These are phyloP conservation scores for Rhizomys pruinosus DNA, from an alignment of 2,113 vertebrate genomes.

Conservation along the genomic window DNA sequence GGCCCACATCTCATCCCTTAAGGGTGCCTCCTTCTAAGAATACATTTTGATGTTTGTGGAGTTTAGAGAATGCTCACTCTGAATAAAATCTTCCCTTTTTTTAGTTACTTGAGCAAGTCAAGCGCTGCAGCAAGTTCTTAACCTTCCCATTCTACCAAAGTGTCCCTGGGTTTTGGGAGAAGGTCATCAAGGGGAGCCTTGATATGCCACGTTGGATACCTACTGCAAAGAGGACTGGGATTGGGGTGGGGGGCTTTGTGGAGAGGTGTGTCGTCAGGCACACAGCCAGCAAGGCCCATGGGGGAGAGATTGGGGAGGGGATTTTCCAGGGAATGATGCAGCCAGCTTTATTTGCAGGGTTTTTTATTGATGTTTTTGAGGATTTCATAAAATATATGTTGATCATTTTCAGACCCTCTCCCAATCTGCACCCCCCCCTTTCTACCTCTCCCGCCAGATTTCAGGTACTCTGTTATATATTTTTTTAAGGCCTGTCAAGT, in stretches of 20 bases:
- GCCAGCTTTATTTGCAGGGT: not conserved
- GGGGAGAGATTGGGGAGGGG: accelerated
- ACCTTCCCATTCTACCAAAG: constrained; percentile 4
- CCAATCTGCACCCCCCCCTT: too few species aligned
- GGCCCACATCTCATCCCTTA: not conserved
- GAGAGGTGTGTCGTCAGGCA: not conserved
- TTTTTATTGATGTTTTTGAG: not conserved
- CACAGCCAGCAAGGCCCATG: not conserved
- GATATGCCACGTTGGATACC: not conserved
- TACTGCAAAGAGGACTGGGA: accelerated
- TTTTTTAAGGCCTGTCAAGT: too few species aligned
- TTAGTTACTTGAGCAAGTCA: constrained; percentile 66
- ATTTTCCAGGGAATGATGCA: not conserved
- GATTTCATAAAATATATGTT: too few species aligned
- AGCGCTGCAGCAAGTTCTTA: constrained; percentile 27
- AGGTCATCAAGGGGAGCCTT: not conserved
- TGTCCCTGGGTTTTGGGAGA: not conserved
- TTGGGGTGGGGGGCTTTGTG: not conserved
- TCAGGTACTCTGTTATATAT: too few species aligned
- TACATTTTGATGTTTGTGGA: constrained; percentile 75
- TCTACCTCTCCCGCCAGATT: too few species aligned
- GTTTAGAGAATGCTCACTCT: constrained; percentile 71
- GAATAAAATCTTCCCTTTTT: constrained; percentile 54
- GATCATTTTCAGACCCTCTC: too few species aligned
- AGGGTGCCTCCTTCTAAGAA: constrained; percentile 64